Percentiles rank a stretch among this genome's conserved stretches.
phyloP scores from a whole-genome alignment of 1,140 invertebrate species.

The Popillia japonica region DNA sequence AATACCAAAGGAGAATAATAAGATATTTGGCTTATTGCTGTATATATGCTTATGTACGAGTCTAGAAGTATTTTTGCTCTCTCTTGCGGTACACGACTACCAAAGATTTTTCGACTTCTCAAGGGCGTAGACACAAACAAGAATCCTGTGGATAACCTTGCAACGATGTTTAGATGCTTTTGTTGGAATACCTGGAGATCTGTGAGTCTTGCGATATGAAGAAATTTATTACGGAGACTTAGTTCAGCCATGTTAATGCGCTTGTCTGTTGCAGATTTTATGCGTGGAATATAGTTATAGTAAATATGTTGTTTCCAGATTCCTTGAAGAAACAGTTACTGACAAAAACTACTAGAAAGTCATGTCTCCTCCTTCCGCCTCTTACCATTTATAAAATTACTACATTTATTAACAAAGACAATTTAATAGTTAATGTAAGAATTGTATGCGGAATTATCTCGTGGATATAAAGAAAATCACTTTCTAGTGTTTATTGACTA shows the following conservation, averaged over 20 bases:
- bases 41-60: background rate
- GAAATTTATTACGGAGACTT: background rate
- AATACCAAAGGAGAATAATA: conserved; percentile 21
- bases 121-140: conserved; percentile 30
- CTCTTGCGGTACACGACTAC: background rate
- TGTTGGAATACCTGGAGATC: conserved; percentile 18
- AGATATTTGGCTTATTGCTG: conserved; percentile 10
- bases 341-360: too few species aligned
- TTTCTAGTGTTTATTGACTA: too few species aligned
- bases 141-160: conserved; percentile 33
- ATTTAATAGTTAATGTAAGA: too few species aligned
- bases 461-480: too few species aligned
- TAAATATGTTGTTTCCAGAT: too few species aligned
- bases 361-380: too few species aligned
- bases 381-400: too few species aligned
- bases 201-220: background rate
- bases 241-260: background rate
- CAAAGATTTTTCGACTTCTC: conserved; percentile 24
- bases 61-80: conserved; percentile 14
- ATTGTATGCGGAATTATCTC: too few species aligned
- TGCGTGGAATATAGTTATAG: too few species aligned
- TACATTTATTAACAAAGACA: too few species aligned
- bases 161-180: conserved; percentile 20
- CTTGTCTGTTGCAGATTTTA: too few species aligned
- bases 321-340: too few species aligned